Evolutionary conservation across 2,888 invertebrate species (phyloP), one percentile per base, ranked within the genome.

Genomic region (Agrotis clavis): DNA sequence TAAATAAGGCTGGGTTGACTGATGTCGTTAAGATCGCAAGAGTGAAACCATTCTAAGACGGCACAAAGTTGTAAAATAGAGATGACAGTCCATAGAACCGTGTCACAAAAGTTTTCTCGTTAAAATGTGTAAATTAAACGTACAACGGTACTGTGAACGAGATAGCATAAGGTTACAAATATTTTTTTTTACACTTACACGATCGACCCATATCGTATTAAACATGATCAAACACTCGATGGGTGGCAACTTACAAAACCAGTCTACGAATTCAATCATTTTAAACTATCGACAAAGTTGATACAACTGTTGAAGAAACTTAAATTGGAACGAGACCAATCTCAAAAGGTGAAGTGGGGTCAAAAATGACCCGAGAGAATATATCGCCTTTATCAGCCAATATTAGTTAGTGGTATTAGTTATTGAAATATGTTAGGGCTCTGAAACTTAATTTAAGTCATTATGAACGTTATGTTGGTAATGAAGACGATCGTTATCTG

Each of bases 251-350:
- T 77, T 41, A 41, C 6, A n/a, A 64, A 56, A 45, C 21, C 21
- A 45, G 41, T 65, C 60, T 11, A 25, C 19, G 7, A 74, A 65
- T 68, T 59, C 53, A 69, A 72, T 73, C 47, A 79, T 64, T 79
- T 53, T 64, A 47, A 61, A 66, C 56, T 80, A 73, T 72, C 59
- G 47, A 48, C 64, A 65, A 82, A 82, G 71, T 82, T 71, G 19
- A 51, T 61, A 68, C 57, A 41, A 57, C 67, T 67, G 19, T 66
- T 60, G 66, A 77, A 68, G 62, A 74, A 82, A 71, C 59, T 66
- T 77, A 53, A 80, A 82, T 79, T 77, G 69, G 69, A 74, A 71
- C 60, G 47, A 67, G 57, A 74, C 59, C 21, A 60, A 67, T 70
- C 11, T 59, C 13, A n/a, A 70, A 18, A 25, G 60, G n/a, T 59